A percentile compares a stretch with the other conserved stretches of the same genome.
Conservation (phyloP, 1,140 invertebrate species). For the Drosophila repleta region DNA sequence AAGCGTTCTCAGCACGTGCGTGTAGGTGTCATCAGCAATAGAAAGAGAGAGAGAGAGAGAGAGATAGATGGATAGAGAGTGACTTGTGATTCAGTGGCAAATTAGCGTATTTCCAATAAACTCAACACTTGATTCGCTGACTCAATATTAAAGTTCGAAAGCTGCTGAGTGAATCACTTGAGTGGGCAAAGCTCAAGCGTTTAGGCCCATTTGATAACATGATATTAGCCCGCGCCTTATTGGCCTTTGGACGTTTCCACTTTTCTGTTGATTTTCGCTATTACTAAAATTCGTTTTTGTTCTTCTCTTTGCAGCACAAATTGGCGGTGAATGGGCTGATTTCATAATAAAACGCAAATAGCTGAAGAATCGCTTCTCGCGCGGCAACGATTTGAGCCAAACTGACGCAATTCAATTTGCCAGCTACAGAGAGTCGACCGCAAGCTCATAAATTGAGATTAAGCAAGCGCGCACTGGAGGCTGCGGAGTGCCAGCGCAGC, state of each 20-base stretch:
- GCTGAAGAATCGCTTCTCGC: conserved; percentile 27
- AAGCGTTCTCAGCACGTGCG: conserved; percentile 46
- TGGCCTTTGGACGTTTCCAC: conserved; percentile 54
- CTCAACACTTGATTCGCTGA: conserved; percentile 38
- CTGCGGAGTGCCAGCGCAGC: conserved; percentile 5
- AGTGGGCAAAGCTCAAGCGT: conserved; percentile 40
- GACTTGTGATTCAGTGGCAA: conserved; percentile 51
- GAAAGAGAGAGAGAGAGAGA: conserved; percentile 14
- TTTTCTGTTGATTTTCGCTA: conserved; percentile 16
- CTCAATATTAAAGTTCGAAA: conserved; percentile 52
- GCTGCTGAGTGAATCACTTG: conserved; percentile 53
- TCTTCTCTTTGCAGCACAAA: conserved; percentile 53
- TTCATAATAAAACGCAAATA: conserved; percentile 73
- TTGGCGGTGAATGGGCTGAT: conserved; percentile 73
- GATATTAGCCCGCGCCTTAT: conserved; percentile 34
- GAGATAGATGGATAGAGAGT: conserved; percentile 4
- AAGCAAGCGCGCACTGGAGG: conserved; percentile 53
- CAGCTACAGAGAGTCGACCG: conserved; percentile 44
- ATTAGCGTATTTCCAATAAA: conserved; percentile 66
- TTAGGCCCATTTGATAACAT: conserved; percentile 64
- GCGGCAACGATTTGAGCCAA: conserved; percentile 24
- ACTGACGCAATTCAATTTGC: conserved; percentile 81
- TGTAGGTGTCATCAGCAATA: conserved; percentile 28
- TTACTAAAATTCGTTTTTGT: conserved; percentile 20
- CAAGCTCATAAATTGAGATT: conserved; percentile 80